phyloP scores from a whole-genome alignment of 2,113 vertebrate genomes.

The Paramisgurnus dabryanus region DNA sequence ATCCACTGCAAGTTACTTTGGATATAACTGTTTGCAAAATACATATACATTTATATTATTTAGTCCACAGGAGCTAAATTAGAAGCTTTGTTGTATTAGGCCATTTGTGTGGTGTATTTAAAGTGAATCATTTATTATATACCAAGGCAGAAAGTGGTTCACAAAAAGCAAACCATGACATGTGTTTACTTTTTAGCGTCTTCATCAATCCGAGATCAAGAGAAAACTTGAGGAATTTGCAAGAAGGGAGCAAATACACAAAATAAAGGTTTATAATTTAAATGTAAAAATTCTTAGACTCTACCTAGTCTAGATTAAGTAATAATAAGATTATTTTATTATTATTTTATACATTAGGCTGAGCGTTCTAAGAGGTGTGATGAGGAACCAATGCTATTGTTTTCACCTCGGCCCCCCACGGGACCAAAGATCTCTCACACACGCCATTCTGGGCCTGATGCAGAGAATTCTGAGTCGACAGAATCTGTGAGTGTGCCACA shows the following conservation, averaged over 20 bases:
- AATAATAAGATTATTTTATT: background rate
- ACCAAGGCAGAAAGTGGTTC: no score
- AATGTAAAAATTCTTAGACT: background rate
- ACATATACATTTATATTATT: no score
- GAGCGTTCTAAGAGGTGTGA: slow-evolving; percentile 67
- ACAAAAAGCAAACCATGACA: no score
- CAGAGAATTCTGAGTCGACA: slow-evolving; percentile 66
- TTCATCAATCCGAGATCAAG: slow-evolving; percentile 81
- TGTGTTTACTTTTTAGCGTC: slow-evolving; percentile 67
- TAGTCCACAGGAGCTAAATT: background rate
- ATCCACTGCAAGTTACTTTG: no score
- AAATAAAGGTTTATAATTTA: slow-evolving; percentile 76
- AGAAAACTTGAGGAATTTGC: slow-evolving; percentile 76
- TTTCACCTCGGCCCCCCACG: slow-evolving; percentile 78
- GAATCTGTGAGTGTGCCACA: slow-evolving; percentile 74
- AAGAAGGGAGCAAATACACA: slow-evolving; percentile 74
- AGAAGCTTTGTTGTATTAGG: no score
- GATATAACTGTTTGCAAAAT: no score
- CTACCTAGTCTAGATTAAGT: background rate
- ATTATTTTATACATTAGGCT: slow-evolving; percentile 67
- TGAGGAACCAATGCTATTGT: slow-evolving; percentile 65
- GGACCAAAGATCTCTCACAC: slow-evolving; percentile 62
- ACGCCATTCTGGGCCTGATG: slow-evolving; percentile 63
- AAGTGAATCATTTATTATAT: no score
- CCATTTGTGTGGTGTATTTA: no score